phyloP scores from a whole-genome alignment of 2,888 invertebrate genomes.

The Aspidapion aeneum region DNA sequence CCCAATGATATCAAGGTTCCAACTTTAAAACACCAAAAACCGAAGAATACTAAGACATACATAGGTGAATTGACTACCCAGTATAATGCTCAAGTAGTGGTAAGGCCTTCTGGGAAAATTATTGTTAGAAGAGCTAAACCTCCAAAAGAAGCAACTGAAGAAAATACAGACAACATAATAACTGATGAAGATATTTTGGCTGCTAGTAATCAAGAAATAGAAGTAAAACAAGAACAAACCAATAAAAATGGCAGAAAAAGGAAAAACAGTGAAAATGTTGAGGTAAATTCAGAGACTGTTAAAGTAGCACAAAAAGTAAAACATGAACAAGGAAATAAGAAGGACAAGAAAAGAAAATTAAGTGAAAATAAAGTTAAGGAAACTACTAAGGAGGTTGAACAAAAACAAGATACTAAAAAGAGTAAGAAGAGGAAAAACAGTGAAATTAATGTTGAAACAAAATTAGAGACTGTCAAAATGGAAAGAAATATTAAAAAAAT shows the following conservation, averaged over 20 bases:
- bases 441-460: no score
- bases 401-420: no score
- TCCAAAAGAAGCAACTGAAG: neutral
- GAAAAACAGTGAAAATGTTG: neutral
- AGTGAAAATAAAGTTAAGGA: no score
- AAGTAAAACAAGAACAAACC: neutral
- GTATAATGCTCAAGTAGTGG: constrained; percentile 50
- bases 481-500: no score
- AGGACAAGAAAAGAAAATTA: no score
- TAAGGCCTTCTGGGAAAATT: constrained; percentile 59
- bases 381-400: no score
- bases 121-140: constrained; percentile 24
- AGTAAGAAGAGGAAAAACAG: no score
- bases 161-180: neutral
- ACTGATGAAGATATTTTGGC: neutral
- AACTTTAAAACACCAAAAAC: constrained; percentile 50
- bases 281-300: no score
- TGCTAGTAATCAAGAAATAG: neutral
- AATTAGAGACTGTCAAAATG: no score
- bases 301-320: no score
- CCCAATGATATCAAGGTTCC: constrained; percentile 54
- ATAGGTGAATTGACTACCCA: constrained; percentile 61
- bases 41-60: constrained; percentile 51
- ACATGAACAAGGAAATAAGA: no score
- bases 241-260: neutral